Conservation (phyloP, 2,888 invertebrate genomes). For the Xanthia icteritia region DNA sequence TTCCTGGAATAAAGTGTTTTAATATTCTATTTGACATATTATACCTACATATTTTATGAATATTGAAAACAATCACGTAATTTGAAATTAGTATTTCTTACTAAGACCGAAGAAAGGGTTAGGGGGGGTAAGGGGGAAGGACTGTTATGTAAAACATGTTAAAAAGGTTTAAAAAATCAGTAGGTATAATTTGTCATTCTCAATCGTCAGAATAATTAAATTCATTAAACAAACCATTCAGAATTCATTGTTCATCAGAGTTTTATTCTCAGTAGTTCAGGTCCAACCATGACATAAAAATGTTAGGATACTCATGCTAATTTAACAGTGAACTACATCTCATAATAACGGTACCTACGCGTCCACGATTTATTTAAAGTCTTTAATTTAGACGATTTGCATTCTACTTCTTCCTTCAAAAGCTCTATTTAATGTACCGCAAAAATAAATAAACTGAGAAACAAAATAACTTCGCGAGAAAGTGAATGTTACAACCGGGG, state of each 20-base stretch:
- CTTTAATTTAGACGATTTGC: neutral
- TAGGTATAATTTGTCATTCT: neutral
- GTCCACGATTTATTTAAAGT: neutral
- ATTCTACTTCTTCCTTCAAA: neutral
- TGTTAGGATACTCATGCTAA: neutral
- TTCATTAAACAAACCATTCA: neutral
- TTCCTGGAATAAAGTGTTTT: neutral
- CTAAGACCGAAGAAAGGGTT: neutral
- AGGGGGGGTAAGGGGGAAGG: no score
- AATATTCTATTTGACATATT: neutral
- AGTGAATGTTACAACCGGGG: conserved; percentile 17
- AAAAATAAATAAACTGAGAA: conserved; percentile 40
- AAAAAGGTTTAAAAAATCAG: no score
- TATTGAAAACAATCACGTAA: neutral
- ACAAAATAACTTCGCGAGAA: conserved; percentile 21
- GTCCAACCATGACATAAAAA: neutral
- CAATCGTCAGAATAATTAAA: no score
- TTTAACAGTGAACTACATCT: neutral
- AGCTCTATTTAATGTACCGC: conserved; percentile 15
- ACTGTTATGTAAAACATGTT: no score
- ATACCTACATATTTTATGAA: neutral
- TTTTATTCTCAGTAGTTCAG: neutral
- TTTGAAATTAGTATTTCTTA: neutral
- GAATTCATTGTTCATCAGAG: neutral
- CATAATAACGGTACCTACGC: no score